Percentiles rank a stretch among this genome's conserved stretches.
These are phyloP conservation scores for Pterocles orientalis DNA, from an alignment of 2,113 vertebrate species.

Conservation along the genomic window DNA sequence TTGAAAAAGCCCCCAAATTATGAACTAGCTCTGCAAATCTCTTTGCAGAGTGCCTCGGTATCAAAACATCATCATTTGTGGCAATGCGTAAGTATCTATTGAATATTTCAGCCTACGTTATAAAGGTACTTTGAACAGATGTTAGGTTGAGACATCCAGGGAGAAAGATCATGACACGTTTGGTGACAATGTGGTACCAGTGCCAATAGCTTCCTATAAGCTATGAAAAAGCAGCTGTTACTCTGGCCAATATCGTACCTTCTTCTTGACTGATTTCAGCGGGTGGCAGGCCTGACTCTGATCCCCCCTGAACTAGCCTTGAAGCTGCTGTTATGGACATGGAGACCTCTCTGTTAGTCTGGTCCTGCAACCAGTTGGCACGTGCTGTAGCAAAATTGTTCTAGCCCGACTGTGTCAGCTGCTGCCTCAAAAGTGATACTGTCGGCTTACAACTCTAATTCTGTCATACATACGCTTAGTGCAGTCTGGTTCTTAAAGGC, in stretches of 20 bases:
- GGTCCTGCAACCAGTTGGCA: not conserved
- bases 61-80: not conserved
- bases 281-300: not conserved
- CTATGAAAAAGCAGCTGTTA: slow-evolving; percentile 18
- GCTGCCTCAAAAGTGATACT: not conserved
- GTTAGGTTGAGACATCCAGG: not conserved
- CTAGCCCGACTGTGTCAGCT: not conserved
- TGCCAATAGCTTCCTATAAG: slow-evolving; percentile 11
- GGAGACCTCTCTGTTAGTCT: not conserved
- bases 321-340: not conserved
- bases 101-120: not conserved
- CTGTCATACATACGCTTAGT: not conserved
- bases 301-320: not conserved
- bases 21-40: not conserved
- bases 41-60: not conserved
- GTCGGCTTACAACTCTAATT: not conserved
- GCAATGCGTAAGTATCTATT: not conserved
- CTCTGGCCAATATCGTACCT: not conserved
- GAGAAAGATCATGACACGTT: not conserved
- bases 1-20: not conserved
- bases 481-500: slow-evolving; percentile 37
- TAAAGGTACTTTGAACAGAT: slow-evolving; percentile 16
- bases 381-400: not conserved
- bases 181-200: not conserved
- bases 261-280: not conserved